Conservation (phyloP, 2,797 vertebrate species). For the Babyrousa celebensis region DNA sequence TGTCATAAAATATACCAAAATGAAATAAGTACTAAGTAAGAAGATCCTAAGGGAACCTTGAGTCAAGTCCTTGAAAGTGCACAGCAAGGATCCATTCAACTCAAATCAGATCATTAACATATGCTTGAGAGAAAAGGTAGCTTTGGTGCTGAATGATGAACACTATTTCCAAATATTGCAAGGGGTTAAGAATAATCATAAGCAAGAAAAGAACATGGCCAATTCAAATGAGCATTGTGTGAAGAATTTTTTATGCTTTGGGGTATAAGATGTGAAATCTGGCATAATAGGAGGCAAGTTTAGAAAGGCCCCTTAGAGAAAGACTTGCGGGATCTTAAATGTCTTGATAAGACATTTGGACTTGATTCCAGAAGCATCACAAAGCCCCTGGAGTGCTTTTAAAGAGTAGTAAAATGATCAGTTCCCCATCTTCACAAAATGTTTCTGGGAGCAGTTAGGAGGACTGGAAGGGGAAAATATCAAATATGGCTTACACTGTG, state of each 20-base stretch:
- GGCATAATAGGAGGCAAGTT: background rate
- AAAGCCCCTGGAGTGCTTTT: background rate
- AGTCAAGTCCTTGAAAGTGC: background rate
- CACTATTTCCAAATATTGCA: background rate
- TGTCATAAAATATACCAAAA: conserved; percentile 26
- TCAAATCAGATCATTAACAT: conserved; percentile 16
- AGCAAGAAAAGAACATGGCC: background rate
- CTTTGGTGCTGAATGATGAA: background rate
- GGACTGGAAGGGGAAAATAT: background rate
- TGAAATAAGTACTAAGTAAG: background rate
- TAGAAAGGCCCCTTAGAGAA: background rate
- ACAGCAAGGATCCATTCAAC: background rate
- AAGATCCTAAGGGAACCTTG: background rate
- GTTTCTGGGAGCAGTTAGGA: background rate
- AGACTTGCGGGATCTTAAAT: background rate
- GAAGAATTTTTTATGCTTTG: background rate
- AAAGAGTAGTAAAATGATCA: background rate
- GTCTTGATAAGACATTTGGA: background rate
- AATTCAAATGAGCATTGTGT: background rate
- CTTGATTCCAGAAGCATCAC: background rate
- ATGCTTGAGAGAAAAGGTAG: background rate
- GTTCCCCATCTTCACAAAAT: background rate
- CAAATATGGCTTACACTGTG: background rate
- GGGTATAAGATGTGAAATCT: background rate
- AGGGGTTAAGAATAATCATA: background rate